Evolutionary conservation across 2,113 vertebrate genomes (phyloP), one percentile per base, ranked within the genome.

Genomic region (Sterna hirundo): DNA sequence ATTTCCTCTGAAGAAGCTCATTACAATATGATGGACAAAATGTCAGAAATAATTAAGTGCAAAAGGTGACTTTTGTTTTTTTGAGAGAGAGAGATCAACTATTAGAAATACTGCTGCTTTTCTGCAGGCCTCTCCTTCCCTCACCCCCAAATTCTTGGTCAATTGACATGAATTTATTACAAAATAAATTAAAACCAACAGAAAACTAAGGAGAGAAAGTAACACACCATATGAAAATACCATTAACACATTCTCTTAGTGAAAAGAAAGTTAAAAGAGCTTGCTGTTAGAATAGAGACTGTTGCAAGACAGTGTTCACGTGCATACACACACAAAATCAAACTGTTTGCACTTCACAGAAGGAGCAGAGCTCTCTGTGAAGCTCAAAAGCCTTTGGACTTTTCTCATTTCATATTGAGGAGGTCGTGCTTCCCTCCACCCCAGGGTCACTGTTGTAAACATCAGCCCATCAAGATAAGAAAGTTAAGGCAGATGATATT

Each of bases 391-490:
- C 78, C 94, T 97, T 92, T 96, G 82, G 94, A 74, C 93, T 96
- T 85, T 22, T 78, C 92, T 79, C 87, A 77, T 97, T 97, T 96
- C 74, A 78, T 88, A 93, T 93, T 65, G 92, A 92, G 91, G 91
- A 97, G 97, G 98, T 97, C 91, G 38, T 92, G 86, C 89, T 94
- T 95, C 55, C 65, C 95, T 89, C 92, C 74, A 96, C 97, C 93
- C 97, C 95, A 86, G 58, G 97, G 97, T 98, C 97, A 97, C 61
- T 11, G 2, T 74, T 90, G 88, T 91, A 96, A 96, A 97, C 97
- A 96, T 95, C 97, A 91, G 96, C 95, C 95, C 96, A 97, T 98
- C 96, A 95, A 98, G 98, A 99, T 98, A 98, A 98, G 98, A 98
- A 97, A 90, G 96, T 93, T 66, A 85, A 94, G 88, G 96, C 98